Conservation (phyloP, 2,888 invertebrate species). For the Rhimphoctona megacephalus region DNA sequence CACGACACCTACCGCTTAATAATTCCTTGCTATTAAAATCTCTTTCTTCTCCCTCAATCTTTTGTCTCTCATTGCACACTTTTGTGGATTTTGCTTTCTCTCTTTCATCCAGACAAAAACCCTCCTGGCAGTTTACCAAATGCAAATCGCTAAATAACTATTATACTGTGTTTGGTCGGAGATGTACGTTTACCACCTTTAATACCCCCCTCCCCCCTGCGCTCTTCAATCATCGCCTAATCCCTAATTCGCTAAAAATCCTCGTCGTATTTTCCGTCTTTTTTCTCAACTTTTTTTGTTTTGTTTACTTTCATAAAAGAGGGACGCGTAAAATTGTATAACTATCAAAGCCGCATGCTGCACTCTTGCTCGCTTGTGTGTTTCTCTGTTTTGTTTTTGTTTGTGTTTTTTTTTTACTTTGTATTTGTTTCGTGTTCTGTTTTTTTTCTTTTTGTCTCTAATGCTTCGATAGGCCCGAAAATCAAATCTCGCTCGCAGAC, state of each 20-base stretch:
- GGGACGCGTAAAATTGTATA: constrained; percentile 80
- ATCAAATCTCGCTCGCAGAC: constrained; percentile 72
- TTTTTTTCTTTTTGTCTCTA: constrained; percentile 71
- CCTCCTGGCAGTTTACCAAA: constrained; percentile 82
- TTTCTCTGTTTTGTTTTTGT: constrained; percentile 64
- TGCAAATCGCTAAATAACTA: constrained; percentile 81
- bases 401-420: constrained; percentile 62
- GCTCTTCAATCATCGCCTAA: constrained; percentile 32
- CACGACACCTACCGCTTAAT: constrained; percentile 58
- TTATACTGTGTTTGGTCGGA: constrained; percentile 82
- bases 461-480: constrained; percentile 83
- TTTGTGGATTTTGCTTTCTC: constrained; percentile 68
- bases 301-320: constrained; percentile 81
- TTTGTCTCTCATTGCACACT: constrained; percentile 65
- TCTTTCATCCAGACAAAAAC: constrained; percentile 35
- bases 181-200: constrained; percentile 70
- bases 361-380: constrained; percentile 69
- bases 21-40: constrained; percentile 41
- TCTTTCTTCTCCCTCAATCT: constrained; percentile 20
- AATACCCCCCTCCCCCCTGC: constrained; percentile 26
- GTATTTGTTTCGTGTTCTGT: constrained; percentile 17
- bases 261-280: constrained; percentile 56
- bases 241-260: constrained; percentile 50
- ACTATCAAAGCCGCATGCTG: constrained; percentile 81
- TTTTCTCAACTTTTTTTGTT: constrained; percentile 70